Evolutionary conservation across 2,113 vertebrate genomes (phyloP), one percentile per base, ranked within the genome.

Genomic region (Paramisgurnus dabryanus): DNA sequence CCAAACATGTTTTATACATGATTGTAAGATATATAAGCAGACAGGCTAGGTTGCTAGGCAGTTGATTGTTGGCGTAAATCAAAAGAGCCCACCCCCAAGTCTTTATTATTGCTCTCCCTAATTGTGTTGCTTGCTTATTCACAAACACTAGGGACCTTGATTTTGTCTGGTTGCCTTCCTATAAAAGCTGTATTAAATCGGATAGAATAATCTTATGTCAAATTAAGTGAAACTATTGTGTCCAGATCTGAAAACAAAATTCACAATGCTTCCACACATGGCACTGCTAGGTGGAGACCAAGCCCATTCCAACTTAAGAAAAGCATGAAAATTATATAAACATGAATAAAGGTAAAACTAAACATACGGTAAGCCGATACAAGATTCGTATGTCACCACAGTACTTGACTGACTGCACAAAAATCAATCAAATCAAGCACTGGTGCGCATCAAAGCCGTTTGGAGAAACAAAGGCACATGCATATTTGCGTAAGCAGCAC

Each of bases 351-450:
- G 13, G 61, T 12, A 60, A 72, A 75, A 67, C 58, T 64, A 64
- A 75, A 49, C 73, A n/a, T 43, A 43, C 17, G 22, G 15, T 75
- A 63, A 34, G 43, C 12, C 49, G n/a, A 75, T 75, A 64, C 7
- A 12, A 75, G 64, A 64, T 43, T 34, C 49, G 61, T 77, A 77
- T 55, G 75, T 55, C 47, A 67, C 34, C 45, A 7, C 13, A 66
- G 74, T 66, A 49, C 61, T 76, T 41, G 47, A 76, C 74, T 45
- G 43, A 75, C 41, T 57, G 41, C 41, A 53, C 45, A 40, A 39
- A 53, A 76, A 76, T 65, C 61, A 76, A 77, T 66, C 75, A 65
- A 66, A 77, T 77, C 75, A 49, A 64, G 72, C 39, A 73, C 40
- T 43, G 13, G 73, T 3, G 22, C 6, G 39, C 74, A 66, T 53